phyloP scores from a whole-genome alignment of 2,797 vertebrate genomes.

The Micrastur ruficollis region DNA sequence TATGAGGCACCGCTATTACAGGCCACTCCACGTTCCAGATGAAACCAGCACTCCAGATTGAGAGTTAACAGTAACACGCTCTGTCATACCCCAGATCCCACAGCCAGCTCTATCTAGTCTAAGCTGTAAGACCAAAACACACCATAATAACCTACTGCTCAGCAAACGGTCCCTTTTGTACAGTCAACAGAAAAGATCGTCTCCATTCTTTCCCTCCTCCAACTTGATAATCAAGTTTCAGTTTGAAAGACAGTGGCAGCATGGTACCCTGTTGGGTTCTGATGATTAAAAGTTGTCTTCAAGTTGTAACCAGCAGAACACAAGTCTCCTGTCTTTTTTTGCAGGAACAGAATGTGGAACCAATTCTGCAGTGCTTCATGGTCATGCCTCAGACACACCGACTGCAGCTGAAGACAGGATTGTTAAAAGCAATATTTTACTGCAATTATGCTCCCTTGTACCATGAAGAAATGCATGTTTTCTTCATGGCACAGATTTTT shows the following conservation, averaged over 20 bases:
- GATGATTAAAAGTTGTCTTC: not conserved
- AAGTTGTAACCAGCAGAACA: not conserved
- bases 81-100: not conserved
- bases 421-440: not conserved
- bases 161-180: not conserved
- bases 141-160: fast-evolving
- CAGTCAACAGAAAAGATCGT: not conserved
- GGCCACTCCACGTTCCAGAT: not conserved
- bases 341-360: not conserved
- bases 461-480: not conserved
- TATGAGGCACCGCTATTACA: not conserved
- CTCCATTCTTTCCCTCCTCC: not conserved
- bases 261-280: not conserved
- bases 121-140: not conserved
- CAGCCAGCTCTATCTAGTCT: not conserved
- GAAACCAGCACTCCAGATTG: not conserved
- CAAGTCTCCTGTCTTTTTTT: not conserved
- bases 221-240: not conserved
- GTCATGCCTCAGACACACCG: fast-evolving
- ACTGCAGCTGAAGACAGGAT: not conserved
- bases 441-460: not conserved
- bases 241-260: not conserved
- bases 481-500: not conserved
- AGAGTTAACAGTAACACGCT: not conserved
- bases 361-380: not conserved